These are phyloP conservation scores for Trichosurus vulpecula DNA, from an alignment of 2,797 vertebrate genomes.

Conservation along the genomic window DNA sequence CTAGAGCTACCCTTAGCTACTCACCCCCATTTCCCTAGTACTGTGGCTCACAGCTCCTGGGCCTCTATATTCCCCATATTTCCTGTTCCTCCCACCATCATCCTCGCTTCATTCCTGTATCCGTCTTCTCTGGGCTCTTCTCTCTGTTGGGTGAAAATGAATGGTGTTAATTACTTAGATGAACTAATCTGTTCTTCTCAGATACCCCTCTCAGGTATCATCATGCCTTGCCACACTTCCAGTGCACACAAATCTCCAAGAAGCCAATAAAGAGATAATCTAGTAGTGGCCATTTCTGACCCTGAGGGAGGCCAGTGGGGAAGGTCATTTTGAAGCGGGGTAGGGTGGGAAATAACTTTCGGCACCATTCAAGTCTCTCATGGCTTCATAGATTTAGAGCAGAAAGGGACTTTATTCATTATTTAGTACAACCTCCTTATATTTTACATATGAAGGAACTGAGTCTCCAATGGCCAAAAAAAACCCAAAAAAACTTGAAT, in stretches of 20 bases:
- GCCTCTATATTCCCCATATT: background rate
- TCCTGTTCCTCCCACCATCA: background rate
- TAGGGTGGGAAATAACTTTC: background rate
- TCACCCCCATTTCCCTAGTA: background rate
- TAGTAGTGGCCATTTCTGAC: background rate
- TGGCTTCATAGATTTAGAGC: background rate
- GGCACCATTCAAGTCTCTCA: background rate
- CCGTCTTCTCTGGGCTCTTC: background rate
- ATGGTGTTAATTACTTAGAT: slow-evolving; percentile 3
- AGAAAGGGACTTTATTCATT: background rate
- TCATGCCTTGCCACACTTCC: background rate
- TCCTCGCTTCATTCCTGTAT: background rate
- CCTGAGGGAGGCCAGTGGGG: background rate
- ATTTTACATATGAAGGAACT: background rate
- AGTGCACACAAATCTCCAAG: background rate
- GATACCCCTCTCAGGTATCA: background rate
- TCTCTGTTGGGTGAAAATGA: background rate
- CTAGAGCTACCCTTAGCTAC: background rate
- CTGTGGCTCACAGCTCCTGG: background rate
- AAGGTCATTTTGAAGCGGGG: background rate
- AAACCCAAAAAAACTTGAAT: background rate
- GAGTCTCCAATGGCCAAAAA: background rate
- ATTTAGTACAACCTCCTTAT: background rate
- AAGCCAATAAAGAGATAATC: background rate
- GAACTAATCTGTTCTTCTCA: background rate